Percentiles rank a stretch among this genome's conserved stretches.
phyloP scores from a whole-genome alignment of 2,113 vertebrate genomes.

The Thamnophis sirtalis region DNA sequence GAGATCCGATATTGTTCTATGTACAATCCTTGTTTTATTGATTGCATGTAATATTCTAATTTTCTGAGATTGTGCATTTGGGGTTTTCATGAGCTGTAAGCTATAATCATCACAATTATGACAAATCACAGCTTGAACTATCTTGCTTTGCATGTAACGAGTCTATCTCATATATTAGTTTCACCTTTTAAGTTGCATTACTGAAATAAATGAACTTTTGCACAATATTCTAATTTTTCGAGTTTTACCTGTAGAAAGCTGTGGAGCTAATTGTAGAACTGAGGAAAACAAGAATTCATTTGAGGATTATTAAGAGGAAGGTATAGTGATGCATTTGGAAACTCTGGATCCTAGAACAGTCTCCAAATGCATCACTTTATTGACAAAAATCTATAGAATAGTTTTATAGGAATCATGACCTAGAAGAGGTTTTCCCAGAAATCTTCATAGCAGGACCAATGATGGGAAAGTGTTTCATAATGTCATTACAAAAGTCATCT shows the following conservation, averaged over 20 bases:
- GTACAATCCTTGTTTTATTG: too few species aligned
- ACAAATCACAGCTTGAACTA: too few species aligned
- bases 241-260: neutral
- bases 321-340: neutral
- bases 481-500: neutral
- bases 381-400: neutral
- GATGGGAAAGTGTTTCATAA: neutral
- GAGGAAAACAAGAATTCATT: neutral
- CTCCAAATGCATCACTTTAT: neutral
- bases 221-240: too few species aligned
- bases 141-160: too few species aligned
- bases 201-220: too few species aligned
- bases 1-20: too few species aligned
- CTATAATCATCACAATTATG: too few species aligned
- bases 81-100: too few species aligned
- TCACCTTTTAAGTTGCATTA: too few species aligned
- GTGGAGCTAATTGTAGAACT: neutral
- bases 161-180: too few species aligned
- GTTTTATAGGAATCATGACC: neutral
- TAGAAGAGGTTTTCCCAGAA: neutral
- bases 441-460: neutral
- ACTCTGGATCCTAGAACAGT: neutral
- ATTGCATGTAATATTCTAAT: too few species aligned
- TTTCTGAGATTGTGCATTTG: too few species aligned
- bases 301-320: neutral